Evolutionary conservation across 2,113 vertebrate genomes (phyloP).

Genomic region (Athene cunicularia): DNA sequence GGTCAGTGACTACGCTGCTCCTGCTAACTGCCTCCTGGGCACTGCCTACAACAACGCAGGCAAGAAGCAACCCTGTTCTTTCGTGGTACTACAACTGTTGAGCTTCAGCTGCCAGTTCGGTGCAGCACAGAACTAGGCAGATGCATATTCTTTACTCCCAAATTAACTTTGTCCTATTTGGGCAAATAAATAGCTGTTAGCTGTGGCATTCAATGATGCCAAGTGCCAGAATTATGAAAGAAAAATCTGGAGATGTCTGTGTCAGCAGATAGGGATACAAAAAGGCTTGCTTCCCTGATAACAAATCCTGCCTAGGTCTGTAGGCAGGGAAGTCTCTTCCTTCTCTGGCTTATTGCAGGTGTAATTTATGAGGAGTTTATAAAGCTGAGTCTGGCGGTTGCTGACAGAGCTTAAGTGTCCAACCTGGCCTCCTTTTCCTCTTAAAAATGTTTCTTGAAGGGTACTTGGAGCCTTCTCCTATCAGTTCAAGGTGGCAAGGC

Average conservation of each 20-base stretch:
- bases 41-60: not conserved
- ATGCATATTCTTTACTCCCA: not conserved
- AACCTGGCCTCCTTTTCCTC: not conserved
- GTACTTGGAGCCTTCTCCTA: not conserved
- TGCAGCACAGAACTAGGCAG: not conserved
- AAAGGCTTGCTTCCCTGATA: not conserved
- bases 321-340: not conserved
- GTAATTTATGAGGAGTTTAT: not conserved
- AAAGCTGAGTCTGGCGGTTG: not conserved
- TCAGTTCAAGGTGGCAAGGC: not conserved
- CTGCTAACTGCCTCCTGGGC: not conserved
- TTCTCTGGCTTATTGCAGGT: not conserved
- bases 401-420: not conserved
- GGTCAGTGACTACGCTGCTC: conserved; percentile 63
- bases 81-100: not conserved
- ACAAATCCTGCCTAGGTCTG: not conserved
- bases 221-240: not conserved
- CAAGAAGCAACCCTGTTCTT: not conserved
- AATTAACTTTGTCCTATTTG: not conserved
- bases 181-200: not conserved
- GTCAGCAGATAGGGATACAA: not conserved
- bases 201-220: fast-evolving
- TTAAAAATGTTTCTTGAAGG: not conserved
- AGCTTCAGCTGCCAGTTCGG: not conserved
- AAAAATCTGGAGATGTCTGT: not conserved